A percentile compares a stretch with the other conserved stretches of the same genome.
Conservation (phyloP, 92 coral and sea anemone species). For the Porites divaricata region DNA sequence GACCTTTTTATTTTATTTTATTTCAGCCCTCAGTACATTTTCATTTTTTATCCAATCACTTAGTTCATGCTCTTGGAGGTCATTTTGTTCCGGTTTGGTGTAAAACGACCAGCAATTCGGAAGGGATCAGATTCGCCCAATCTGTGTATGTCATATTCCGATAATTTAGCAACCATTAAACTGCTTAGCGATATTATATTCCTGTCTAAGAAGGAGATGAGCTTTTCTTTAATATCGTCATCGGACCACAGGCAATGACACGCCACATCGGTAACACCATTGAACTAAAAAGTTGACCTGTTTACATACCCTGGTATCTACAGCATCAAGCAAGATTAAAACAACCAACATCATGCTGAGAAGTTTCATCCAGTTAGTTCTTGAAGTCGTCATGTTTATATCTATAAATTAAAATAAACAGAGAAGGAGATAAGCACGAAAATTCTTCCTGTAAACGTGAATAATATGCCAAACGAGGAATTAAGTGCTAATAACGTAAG, state of each 20-base stretch:
- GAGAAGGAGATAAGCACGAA: neutral
- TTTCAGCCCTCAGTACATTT: too few species aligned
- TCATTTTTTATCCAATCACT: neutral
- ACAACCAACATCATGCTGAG: constrained; percentile 16
- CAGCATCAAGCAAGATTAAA: constrained; percentile 21
- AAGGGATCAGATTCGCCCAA: too few species aligned
- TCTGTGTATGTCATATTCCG: neutral
- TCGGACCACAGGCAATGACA: constrained; percentile 30
- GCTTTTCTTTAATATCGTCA: neutral
- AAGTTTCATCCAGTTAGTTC: constrained; percentile 22
- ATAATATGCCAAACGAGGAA: neutral
- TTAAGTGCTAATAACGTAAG: neutral
- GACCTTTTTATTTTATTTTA: too few species aligned
- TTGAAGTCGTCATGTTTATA: constrained; percentile 32
- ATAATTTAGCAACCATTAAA: constrained; percentile 23
- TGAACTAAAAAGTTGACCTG: neutral
- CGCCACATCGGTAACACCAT: neutral
- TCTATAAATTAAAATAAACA: neutral
- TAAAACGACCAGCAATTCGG: neutral
- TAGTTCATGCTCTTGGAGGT: neutral
- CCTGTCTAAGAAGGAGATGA: constrained; percentile 46
- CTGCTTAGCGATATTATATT: constrained; percentile 25
- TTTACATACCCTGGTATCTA: constrained; percentile 20
- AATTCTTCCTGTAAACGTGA: neutral
- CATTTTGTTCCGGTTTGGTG: neutral